Evolutionary conservation across 2,113 vertebrate species (phyloP).

Genomic region (Chloropsis hardwickii): DNA sequence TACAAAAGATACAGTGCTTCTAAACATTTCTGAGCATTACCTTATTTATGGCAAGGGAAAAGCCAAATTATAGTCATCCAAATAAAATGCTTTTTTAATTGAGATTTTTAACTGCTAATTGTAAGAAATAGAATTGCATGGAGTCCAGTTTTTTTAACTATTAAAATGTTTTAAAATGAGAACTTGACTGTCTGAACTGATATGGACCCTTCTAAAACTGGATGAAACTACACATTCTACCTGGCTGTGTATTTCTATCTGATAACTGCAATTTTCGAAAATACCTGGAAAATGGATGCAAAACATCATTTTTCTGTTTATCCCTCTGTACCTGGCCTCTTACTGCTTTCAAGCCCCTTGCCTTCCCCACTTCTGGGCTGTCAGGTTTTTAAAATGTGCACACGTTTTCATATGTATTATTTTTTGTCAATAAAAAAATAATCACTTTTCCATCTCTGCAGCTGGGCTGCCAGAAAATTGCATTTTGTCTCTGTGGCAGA

Average conservation of each 20-base stretch:
- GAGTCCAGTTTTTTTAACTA: background rate
- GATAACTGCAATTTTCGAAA: slow-evolving; percentile 1
- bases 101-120: slow-evolving; percentile 42
- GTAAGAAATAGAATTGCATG: slow-evolving; percentile 16
- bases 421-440: background rate
- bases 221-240: background rate
- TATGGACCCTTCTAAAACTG: background rate
- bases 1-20: background rate
- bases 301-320: background rate
- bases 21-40: background rate
- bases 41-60: slow-evolving; percentile 46
- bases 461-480: background rate
- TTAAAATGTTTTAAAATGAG: background rate
- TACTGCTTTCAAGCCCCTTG: background rate
- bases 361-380: background rate
- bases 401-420: background rate
- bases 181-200: background rate
- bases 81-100: slow-evolving; percentile 39
- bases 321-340: background rate
- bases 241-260: background rate
- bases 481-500: background rate
- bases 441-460: background rate
- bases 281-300: background rate
- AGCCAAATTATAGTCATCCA: slow-evolving; percentile 49
- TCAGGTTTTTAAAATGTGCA: background rate